Evolutionary conservation across 1,140 invertebrate species (phyloP), one percentile per base, ranked within the genome.

Genomic region (Drosophila elegans): DNA sequence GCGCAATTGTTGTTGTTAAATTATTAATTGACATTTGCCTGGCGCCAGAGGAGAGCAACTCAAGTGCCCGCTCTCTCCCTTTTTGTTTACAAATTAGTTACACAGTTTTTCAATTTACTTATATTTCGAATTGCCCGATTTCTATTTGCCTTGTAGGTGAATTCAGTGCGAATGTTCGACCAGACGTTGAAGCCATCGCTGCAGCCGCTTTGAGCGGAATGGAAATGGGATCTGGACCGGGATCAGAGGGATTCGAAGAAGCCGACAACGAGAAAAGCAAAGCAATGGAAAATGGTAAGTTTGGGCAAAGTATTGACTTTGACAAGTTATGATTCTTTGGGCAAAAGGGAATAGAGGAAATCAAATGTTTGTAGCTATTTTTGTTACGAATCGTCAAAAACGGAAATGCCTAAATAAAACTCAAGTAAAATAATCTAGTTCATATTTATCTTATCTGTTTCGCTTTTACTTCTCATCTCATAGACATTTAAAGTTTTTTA

Each of bases 1-100:
- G 42, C 69, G 46, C 67, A 80, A 80, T 77, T 81, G 53, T 81
- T 81, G 66, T 76, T 73, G 73, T 77, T 81, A 62, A 77, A 77
- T 81, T 81, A 77, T 73, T 68, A 78, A 78, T 63, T 61, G 74
- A 76, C 73, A 63, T 77, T 81, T 81, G 62, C 45, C 51, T 80
- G 78, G 78, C 79, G 80, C 74, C 74, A 62, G 36, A 39, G 73
- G 25, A 49, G 60, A 73, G 69, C 32, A 60, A 60, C 62, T 74
- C 71, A 74, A 79, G 76, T 80, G 69, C 76, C 52, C 49, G 32
- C 25, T 21, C 38, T 2, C 25, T 12, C 39, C 29, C 25, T 42
- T 29, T 48, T 48, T 73, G 49, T 66, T 81, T 75, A 75, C 71
- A 81, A 78, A 64, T 68, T 66, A 59, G 61, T 48, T 63, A 78